Base-by-base conservation (phyloP, 2,797 vertebrate genomes). In the Amblyopsis hoosieri region DNA sequence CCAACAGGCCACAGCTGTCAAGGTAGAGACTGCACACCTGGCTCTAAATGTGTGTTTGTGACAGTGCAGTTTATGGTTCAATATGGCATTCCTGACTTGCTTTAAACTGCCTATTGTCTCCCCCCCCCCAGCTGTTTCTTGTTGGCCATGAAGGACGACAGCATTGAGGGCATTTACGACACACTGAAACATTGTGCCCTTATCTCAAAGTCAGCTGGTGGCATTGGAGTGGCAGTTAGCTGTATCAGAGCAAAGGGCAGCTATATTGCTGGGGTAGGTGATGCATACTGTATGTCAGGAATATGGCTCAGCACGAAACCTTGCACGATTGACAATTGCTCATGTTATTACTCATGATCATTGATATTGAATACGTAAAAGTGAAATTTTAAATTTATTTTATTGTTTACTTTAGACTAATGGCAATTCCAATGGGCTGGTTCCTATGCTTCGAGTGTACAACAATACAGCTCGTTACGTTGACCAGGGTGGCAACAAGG, bases 391-490 rank as follows among this genome's bases (percentile, higher is more conserved):
- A 8, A 5, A 23, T 12, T 10, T 3, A 6, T 31, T 12, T 12
- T 42, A 13, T 55, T 31, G 10, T 31, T 75, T 71, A 59, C 80
- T 77, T 72, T 71, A 90, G 89, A 98, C 97, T 1, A 99, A 98
- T 6, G 97, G 97, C 0, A 94, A 84, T 50, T 98, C 97, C 57
- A 99, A 99, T 0, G 97, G 97, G 19, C 87, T 99, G 6, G 96
- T 99, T 19, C 97, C 97, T 0, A 99, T 99, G 97, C 92, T 99
- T 46, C 90, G 97, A 23, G 97, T 99, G 4, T 99, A 97, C 88
- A 99, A 99, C 83, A 98, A 99, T 85, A 99, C 97, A 0, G 96
- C 97, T 6, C 96, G 96, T 1, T 99, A 99, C 2, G 97, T 99
- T 74, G 97, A 99, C 69, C 97, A 99, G 66, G 97, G 97, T 1